Base-by-base conservation (phyloP, 1,140 invertebrate species). In the Pseudomyrmex gracilis region DNA sequence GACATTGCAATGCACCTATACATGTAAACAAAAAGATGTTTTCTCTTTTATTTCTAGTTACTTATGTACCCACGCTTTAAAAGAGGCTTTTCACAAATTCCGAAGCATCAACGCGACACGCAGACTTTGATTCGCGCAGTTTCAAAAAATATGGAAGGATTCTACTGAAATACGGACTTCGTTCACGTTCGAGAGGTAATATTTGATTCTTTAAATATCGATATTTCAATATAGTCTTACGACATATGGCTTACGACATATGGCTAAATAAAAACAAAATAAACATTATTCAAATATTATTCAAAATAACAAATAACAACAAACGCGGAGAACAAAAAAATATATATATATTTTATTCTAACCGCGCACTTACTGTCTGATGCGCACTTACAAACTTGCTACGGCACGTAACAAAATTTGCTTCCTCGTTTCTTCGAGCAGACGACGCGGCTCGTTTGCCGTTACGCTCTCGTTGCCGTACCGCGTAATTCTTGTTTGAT, bases 401-500 rank as follows among this genome's bases (percentile, higher is more conserved):
- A 53, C 64, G 64, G 76, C 66, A 71, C 49, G 66, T 80, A 80
- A 80, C 64, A 71, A 80, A 80, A 80, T 80, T 80, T 80, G 76
- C 76, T 45, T 61, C 78, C 71, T n/a, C 86, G 85, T 86, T 87
- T 87, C 86, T 87, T 87, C 85, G 68, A 74, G 53, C 85, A 73
- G 76, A 73, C 85, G 85, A 71, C 78, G 73, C 85, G 78, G 86
- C 85, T 83, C 73, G 85, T 85, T 77, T 82, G 73, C 83, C 85
- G 85, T 87, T 87, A 87, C 80, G 80, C 86, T 70, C 85, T 78
- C 78, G 73, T 87, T 87, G 86, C 85, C 24, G 55, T 67, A 71
- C 71, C 58, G 78, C 86, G 73, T 87, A 87, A 87, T 87, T 87
- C 86, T 74, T 83, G 85, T 87, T 87, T 86, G 80, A 87, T 87